Conservation (phyloP, 2,113 vertebrate species). For the Lutjanus erythropterus region DNA sequence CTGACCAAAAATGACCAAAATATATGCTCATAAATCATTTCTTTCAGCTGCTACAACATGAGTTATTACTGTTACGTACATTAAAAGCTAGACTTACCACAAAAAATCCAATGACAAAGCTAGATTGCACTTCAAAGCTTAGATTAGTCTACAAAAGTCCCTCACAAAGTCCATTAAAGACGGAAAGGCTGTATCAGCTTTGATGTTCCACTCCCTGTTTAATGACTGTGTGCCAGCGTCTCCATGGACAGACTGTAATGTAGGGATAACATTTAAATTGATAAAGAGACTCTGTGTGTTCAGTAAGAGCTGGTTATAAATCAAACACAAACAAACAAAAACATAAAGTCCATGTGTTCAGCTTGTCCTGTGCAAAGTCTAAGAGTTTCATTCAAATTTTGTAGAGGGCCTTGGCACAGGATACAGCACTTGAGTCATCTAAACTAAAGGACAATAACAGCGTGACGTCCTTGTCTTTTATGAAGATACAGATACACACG, state of each 20-base stretch:
- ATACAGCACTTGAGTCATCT: conserved; percentile 11
- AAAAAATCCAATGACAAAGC: conserved; percentile 16
- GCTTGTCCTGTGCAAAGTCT: not conserved
- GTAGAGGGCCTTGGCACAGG: not conserved
- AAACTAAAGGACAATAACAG: conserved; percentile 38
- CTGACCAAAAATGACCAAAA: too few relatives aligned
- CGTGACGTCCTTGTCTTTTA: conserved; percentile 42
- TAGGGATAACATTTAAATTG: conserved; percentile 5
- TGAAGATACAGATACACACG: conserved; percentile 22
- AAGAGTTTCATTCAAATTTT: conserved; percentile 6
- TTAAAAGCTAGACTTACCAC: not conserved
- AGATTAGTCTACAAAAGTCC: conserved; percentile 32
- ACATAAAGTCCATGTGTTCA: not conserved
- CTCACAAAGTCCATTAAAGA: conserved; percentile 50
- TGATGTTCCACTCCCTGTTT: conserved; percentile 55
- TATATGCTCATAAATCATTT: too few relatives aligned
- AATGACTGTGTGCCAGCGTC: conserved; percentile 16
- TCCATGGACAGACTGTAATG: not conserved
- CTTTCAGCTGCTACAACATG: too few relatives aligned
- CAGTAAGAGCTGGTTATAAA: not conserved
- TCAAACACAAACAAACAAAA: conserved; percentile 11
- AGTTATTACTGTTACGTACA: conserved; percentile 2
- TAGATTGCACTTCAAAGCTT: conserved; percentile 32
- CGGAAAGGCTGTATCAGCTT: conserved; percentile 13
- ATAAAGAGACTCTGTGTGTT: conserved; percentile 1